Percentiles rank a stretch among this genome's conserved stretches.
Evolutionary conservation across 1,140 invertebrate species (phyloP).

Genomic region (Mycetomoellerius zeteki): DNA sequence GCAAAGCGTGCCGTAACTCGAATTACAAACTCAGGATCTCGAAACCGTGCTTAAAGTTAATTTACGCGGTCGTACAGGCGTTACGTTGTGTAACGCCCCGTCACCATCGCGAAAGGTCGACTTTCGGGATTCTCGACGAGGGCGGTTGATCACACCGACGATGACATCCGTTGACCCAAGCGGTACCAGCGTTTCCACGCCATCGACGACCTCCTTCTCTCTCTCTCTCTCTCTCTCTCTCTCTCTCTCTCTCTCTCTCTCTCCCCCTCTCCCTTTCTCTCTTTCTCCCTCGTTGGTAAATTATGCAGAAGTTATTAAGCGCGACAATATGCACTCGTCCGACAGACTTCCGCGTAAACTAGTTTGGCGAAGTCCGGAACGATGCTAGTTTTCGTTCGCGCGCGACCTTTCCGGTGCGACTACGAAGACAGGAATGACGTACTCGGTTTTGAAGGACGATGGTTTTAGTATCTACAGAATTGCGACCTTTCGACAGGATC

Average conservation of each 20-base stretch:
- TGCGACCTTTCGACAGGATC: constrained; percentile 14
- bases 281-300: constrained; percentile 5
- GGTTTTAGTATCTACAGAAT: background rate
- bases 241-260: background rate
- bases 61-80: constrained; percentile 41
- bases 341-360: constrained; percentile 35
- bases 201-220: constrained; percentile 21
- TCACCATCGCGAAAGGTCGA: constrained; percentile 44
- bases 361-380: constrained; percentile 43
- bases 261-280: background rate
- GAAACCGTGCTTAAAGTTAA: constrained; percentile 58
- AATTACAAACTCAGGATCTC: constrained; percentile 62
- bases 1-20: constrained; percentile 61
- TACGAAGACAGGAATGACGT: background rate
- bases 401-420: constrained; percentile 27
- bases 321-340: constrained; percentile 57
- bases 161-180: constrained; percentile 15
- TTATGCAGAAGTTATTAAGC: constrained; percentile 62
- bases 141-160: background rate
- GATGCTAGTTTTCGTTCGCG: constrained; percentile 42
- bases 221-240: background rate
- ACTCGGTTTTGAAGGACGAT: constrained; percentile 21
- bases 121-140: constrained; percentile 38
- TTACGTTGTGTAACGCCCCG: constrained; percentile 27
- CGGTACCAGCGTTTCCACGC: constrained; percentile 14